Evolutionary conservation across 2,113 vertebrate genomes (phyloP).

Genomic region (Phrynosoma blainvillii): DNA sequence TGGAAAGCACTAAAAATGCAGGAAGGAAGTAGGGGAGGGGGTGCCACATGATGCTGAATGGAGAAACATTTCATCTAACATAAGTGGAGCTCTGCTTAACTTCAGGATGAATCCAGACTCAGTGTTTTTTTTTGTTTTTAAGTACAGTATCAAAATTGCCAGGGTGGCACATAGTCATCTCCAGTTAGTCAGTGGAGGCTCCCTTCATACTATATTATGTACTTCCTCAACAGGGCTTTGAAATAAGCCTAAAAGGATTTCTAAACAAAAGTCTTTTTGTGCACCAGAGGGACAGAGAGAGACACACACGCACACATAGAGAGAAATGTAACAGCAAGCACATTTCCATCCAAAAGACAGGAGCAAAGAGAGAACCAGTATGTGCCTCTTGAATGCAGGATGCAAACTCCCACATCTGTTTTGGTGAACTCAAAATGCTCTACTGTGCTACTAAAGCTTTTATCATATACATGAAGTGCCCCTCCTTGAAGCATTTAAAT

Average conservation of each 20-base stretch:
- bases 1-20: background rate
- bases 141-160: background rate
- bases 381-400: background rate
- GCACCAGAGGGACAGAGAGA: background rate
- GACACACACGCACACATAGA: background rate
- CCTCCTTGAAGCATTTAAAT: background rate
- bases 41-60: background rate
- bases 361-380: background rate
- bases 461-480: background rate
- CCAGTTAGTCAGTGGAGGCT: background rate
- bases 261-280: background rate
- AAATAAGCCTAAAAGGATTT: background rate
- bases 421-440: background rate
- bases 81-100: background rate
- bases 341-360: background rate
- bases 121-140: background rate
- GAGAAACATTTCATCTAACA: background rate
- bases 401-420: background rate
- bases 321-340: background rate
- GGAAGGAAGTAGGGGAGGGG: background rate
- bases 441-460: background rate
- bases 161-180: background rate
- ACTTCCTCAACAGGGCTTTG: background rate
- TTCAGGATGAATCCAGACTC: slow-evolving; percentile 3
- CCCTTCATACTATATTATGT: slow-evolving; percentile 13